Base-by-base conservation (phyloP, 2,888 invertebrate genomes). In the Rhogogaster chlorosoma region DNA sequence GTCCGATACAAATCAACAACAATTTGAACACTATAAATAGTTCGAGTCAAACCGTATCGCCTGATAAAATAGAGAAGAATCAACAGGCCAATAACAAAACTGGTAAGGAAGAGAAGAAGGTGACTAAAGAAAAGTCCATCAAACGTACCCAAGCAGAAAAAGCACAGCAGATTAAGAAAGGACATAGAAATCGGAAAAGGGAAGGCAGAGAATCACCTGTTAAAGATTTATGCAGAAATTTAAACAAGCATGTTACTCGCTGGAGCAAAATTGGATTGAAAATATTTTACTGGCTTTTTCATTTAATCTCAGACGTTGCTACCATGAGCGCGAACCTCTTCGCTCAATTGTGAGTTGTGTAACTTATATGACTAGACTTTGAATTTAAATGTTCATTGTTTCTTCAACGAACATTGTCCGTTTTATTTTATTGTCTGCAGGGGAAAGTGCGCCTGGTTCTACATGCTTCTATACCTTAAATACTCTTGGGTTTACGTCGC, bases 241-340 rank as follows among this genome's bases (percentile, higher is more conserved):
- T 95, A 86, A 94, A 94, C 87, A 94, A 94, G 87, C 95, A 95
- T 88, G 92, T 94, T 29, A 94, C 93, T 86, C 94, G 94, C 73
- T 95, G 95, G 95, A 94, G 94, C 92, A 94, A 94, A 92, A 92
- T 95, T 85, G 93, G 94, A 85, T 91, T 95, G 53, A 94, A 94
- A 89, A 95, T 97, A 85, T 93, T 97, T 84, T 94, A 96, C 85
- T 98, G 98, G 98, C 95, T 98, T 86, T 94, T 97, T 87, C 96
- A 96, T 94, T 94, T 98, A 89, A 95, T 98, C 36, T 97, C 96
- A 38, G 98, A 98, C 93, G 97, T 98, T 88, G 95, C 96, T 88
- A 96, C 96, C 86, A 96, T 98, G 94, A 98, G 97, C 91, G 94
- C 95, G 61, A 96, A 96, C 92, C 95, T 97, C 86, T 94, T 95